These are phyloP conservation scores for Hipposideros armiger DNA, from an alignment of 2,113 vertebrate genomes.

Conservation along the genomic window DNA sequence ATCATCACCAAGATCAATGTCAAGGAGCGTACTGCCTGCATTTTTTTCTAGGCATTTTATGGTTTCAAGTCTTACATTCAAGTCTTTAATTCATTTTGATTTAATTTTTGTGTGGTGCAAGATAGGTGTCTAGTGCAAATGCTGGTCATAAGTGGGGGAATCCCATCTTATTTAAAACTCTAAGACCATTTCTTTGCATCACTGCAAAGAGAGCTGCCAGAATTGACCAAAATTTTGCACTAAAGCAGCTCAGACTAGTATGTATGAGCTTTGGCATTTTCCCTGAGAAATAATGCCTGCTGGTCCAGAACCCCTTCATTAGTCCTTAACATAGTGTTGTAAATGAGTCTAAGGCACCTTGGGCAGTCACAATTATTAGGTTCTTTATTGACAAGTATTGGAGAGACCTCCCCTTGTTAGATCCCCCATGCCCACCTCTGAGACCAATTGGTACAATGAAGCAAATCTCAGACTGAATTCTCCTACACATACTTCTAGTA, in stretches of 20 bases:
- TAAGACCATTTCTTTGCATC: not conserved
- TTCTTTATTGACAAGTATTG: not conserved
- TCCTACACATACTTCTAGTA: no score
- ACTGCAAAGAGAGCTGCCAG: not conserved
- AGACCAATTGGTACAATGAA: not conserved
- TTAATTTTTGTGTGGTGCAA: no score
- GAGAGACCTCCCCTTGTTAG: not conserved
- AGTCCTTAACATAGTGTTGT: not conserved
- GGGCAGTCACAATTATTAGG: not conserved
- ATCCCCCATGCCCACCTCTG: fast-evolving
- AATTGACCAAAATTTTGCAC: not conserved
- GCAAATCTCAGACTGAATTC: not conserved
- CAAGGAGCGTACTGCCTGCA: no score
- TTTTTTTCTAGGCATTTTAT: not conserved
- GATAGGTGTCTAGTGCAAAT: not conserved
- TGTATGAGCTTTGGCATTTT: not conserved
- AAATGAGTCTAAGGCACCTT: not conserved
- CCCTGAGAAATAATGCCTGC: not conserved
- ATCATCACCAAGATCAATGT: not conserved
- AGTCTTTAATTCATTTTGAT: no score
- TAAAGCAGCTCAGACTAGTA: not conserved
- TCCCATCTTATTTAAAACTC: not conserved
- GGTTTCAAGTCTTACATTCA: not conserved
- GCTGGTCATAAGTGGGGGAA: not conserved
- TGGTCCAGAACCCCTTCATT: not conserved